Base-by-base conservation (phyloP, 2,797 vertebrate genomes). In the Oophaga sylvatica region DNA sequence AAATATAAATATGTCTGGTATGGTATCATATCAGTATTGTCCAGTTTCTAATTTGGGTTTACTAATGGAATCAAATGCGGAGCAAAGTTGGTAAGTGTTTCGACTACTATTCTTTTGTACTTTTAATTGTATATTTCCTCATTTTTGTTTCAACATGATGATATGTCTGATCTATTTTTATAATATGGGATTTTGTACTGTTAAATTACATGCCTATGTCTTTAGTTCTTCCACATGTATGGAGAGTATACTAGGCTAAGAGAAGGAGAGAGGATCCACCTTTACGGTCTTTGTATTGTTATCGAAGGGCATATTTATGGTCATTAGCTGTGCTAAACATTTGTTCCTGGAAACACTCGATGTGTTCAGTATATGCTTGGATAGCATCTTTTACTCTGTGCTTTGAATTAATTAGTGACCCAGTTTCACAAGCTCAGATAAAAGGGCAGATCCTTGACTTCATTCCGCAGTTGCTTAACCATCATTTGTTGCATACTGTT, bases 401-500 rank as follows among this genome's bases (percentile, higher is more conserved):
- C n/a, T 1, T 77, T 53, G 73, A 76, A 78, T 85, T 77, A 76
- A 77, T 85, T 85, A 65, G 89, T 92, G 85, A 90, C 88, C 68
- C 5, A 1, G 81, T 92, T 93, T 90, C 89, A 77, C 83, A 65
- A 62, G 13, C 84, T 87, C 90, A 87, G 78, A 90, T 90, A 22
- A 88, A 87, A 67, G 81, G 85, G 83, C 57, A 78, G 41, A 78
- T 78, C 77, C 82, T 73, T 22, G 79, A 12, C 65, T 29, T 82
- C 48, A 31, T 84, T 63, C 59, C 1, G 22, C 86, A 62, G 88
- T 84, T 56, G 12, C 57, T n/a, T 20, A 77, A 89, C 35, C 87
- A 5, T 79, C 90, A 53, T 80, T 81, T 75, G 1, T 89, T 90
- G 88, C 90, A 89, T 90, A 89, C 26, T 0, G 0, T 81, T 84